phyloP scores from a whole-genome alignment of 2,797 vertebrate species.

The Tragelaphus eurycerus region DNA sequence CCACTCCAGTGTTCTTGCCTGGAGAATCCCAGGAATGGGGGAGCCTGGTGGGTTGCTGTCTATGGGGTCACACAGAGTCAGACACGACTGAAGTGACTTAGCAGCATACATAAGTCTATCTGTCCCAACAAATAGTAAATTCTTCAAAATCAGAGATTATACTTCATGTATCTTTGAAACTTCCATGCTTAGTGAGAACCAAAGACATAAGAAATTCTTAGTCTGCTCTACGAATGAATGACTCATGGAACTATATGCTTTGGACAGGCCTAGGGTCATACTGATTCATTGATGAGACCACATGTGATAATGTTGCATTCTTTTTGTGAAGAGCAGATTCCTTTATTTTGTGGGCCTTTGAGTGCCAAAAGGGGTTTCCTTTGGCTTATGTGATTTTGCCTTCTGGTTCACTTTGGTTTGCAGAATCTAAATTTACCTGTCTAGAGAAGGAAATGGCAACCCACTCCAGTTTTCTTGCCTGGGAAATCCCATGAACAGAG shows the following conservation, averaged over 20 bases:
- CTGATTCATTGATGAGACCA: not conserved
- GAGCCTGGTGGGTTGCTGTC: no score
- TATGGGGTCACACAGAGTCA: no score
- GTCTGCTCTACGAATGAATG: not conserved
- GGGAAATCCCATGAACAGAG: not conserved
- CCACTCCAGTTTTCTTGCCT: not conserved
- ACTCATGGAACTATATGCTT: not conserved
- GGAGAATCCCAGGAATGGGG: no score
- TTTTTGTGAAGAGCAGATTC: not conserved
- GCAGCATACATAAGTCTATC: not conserved
- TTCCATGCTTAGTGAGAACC: not conserved
- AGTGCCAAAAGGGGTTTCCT: not conserved
- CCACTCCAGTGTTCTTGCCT: no score
- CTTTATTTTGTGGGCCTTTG: not conserved
- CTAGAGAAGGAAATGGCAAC: not conserved
- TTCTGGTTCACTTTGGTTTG: not conserved
- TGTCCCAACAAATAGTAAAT: not conserved
- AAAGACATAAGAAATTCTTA: not conserved
- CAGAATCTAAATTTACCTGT: not conserved
- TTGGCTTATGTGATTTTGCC: conserved; percentile 8
- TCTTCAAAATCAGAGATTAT: not conserved
- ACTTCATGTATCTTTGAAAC: not conserved
- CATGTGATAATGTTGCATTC: not conserved
- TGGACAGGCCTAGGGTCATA: not conserved
- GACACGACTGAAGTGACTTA: no score